Evolutionary conservation across 2,113 vertebrate genomes (phyloP), one percentile per base, ranked within the genome.

Genomic region (Rhinopithecus roxellana): DNA sequence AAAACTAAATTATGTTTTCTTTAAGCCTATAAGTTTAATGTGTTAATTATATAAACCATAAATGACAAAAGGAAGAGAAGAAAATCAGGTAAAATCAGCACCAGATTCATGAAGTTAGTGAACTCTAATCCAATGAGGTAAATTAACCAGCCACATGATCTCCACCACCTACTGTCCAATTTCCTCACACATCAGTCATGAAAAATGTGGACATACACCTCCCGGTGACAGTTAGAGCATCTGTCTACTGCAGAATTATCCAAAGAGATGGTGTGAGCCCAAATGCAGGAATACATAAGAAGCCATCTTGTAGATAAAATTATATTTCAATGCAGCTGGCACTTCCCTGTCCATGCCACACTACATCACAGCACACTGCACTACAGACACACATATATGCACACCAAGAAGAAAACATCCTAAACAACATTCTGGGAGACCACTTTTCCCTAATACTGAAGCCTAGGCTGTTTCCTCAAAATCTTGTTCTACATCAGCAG

Each of bases 401-500:
- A 74, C 50, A 80, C 25, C 35, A 83, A 81, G 74, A 69, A 94
- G 74, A 43, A 89, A 52, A 64, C 74, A 94, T 83, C 61, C 12
- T 89, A 61, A 90, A 94, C 17, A 92, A 67, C 52, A 88, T 95
- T 55, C 87, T 75, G 25, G 17, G 67, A 83, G 69, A 92, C 18
- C 79, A 32, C 64, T 92, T 96, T 90, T 83, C 35, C 87, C 57
- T 82, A 64, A 90, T 84, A 67, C 50, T 90, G 59, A 97, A 61
- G 61, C 59, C 82, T 90, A 23, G 57, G 64, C 94, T 97, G 30
- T 77, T 97, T 91, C 79, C 82, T 96, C 70, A 92, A 95, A 89
- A 92, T 91, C 94, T 93, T 96, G 77, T 74, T 96, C 96, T 93
- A 82, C 61, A 97, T 96, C 95, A 96, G 92, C 93, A 80, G 57